Evolutionary conservation across 2,113 vertebrate genomes (phyloP), one percentile per base, ranked within the genome.

Genomic region (Promerops cafer): DNA sequence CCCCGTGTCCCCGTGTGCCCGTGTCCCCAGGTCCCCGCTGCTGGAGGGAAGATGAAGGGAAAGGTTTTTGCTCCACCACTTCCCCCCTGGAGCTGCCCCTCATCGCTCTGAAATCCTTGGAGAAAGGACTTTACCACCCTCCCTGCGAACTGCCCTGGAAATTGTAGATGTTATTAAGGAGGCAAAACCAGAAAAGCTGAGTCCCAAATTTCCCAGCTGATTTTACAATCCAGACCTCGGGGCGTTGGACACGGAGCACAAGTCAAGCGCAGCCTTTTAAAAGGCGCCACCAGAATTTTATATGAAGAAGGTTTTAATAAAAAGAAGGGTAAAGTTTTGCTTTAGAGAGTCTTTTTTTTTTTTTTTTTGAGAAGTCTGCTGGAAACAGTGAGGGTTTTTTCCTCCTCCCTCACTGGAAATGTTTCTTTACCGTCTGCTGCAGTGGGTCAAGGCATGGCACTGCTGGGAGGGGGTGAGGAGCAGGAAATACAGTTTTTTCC

Each of bases 61-160:
- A 49, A 72, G 12, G 17, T 4, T 92, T 83, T 47, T 50, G 19
- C 78, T 74, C 6, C 39, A 5, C 7, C 20, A 4, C 12, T 9
- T 35, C 37, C 27, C 35, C 68, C 20, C 24, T 16, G 40, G 59
- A 74, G 2, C 64, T 40, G 15, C 24, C 13, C 4, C 52, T 84
- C 23, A 0, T 3, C 0, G 10, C 59, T n/a, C 60, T 4, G 53
- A 70, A 89, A 26, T 9, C 45, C 40, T 9, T 1, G 2, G 30
- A 23, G 56, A 54, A 47, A 87, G 9, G 28, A 31, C 40, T 42
- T 70, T 1, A 17, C 3, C n/a, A 10, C n/a, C 60, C 4, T 72
- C 6, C 63, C 64, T 4, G 4, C 6, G 23, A 45, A 28, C 0
- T 5, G 28, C 35, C 33, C 83, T 26, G 12, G 3, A 28, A 13